A percentile compares a stretch with the other conserved stretches of the same genome.
phyloP scores from a whole-genome alignment of 2,113 vertebrate species.

The Muntiacus reevesi region DNA sequence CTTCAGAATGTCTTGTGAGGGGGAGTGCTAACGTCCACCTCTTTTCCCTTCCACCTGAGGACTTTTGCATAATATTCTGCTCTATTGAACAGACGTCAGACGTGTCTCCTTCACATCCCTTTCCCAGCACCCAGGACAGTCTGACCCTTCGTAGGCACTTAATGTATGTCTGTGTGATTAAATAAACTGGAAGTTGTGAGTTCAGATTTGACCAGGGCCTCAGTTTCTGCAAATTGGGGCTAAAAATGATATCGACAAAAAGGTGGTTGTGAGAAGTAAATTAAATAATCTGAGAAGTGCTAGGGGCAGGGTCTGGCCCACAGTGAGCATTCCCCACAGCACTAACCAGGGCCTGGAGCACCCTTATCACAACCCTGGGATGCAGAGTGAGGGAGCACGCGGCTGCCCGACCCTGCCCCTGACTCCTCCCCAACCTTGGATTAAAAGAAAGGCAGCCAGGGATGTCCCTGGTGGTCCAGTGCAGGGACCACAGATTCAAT shows the following conservation, averaged over 20 bases:
- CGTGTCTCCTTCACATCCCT: background rate
- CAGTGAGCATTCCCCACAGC: fast-evolving
- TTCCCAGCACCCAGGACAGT: background rate
- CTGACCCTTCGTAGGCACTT: background rate
- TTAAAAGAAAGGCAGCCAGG: background rate
- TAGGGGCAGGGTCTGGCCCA: too few relatives aligned
- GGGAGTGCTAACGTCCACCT: background rate
- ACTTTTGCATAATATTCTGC: background rate
- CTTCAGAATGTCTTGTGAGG: background rate
- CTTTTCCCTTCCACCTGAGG: background rate
- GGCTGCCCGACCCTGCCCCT: background rate
- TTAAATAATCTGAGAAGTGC: fast-evolving
- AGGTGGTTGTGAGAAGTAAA: background rate
- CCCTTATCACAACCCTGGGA: background rate
- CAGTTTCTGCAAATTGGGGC: background rate
- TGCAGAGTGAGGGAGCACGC: background rate
- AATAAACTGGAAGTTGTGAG: background rate
- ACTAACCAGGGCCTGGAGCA: background rate
- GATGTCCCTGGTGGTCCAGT: background rate
- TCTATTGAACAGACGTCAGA: background rate
- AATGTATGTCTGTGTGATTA: background rate
- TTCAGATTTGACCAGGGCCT: background rate
- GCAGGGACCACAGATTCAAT: background rate
- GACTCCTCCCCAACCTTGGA: background rate
- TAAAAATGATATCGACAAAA: background rate